Evolutionary conservation across 2,113 vertebrate genomes (phyloP), one percentile per base, ranked within the genome.

Genomic region (Megaceryle maxima): DNA sequence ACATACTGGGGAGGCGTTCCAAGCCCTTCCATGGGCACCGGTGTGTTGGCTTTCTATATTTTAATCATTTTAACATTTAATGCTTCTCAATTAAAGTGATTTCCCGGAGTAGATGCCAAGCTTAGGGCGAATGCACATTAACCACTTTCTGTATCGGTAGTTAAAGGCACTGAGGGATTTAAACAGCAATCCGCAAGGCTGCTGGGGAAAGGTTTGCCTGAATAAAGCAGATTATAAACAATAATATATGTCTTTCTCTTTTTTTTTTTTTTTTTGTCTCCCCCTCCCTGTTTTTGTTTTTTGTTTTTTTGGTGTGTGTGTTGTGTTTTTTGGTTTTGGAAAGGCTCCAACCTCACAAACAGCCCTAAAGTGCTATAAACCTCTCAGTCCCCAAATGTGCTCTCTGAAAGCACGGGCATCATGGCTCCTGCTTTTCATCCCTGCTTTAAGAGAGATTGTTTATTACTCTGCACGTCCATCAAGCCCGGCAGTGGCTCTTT

Each of bases 141-240:
- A 98, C 98, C 97, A 98, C 98, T 99, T 98, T 98, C 97, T 95
- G 97, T 96, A 98, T 97, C 91, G 59, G 98, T 98, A 98, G 98
- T 98, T 99, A 99, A 98, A 98, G 98, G 98, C 98, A 98, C 98
- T 83, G 75, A 97, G 98, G 98, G 98, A 99, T 98, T 99, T 99
- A 98, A 98, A 97, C 97, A 97, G 98, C 98, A 98, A 98, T 98
- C 98, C 92, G 73, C 97, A 94, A 87, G 97, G 97, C 98, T 98
- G 97, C 96, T 96, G 96, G 97, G 97, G 98, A 97, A 97, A 98
- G 98, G 98, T 98, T 98, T 98, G 98, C 97, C 88, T 94, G 97
- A 98, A 98, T 98, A 98, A 99, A 99, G 98, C 98, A 98, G 99
- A 99, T 99, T 99, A 98, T 97, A 98, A 98, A 98, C 98, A 98